Evolutionary conservation across 2,113 vertebrate species (phyloP).

Genomic region (Australoheros scitulus): DNA sequence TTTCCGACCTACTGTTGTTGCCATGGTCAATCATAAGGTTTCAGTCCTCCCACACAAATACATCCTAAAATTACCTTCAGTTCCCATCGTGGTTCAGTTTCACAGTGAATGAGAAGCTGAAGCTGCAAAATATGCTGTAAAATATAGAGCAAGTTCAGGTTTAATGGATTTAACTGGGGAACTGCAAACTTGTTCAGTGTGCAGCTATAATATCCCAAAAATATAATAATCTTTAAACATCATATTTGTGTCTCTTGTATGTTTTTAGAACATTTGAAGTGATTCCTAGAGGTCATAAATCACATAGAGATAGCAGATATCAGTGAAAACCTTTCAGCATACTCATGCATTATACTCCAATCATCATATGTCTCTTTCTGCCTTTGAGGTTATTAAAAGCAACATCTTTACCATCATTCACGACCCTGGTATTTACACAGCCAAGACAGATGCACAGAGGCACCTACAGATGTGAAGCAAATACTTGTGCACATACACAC

Average conservation of each 20-base stretch:
- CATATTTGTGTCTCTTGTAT: neutral
- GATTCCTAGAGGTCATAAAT: neutral
- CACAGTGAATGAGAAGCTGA: neutral
- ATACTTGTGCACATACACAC: slow-evolving; percentile 37
- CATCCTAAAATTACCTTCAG: neutral
- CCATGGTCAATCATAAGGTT: neutral
- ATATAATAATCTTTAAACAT: neutral
- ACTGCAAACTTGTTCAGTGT: too few relatives aligned
- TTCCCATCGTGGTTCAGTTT: neutral
- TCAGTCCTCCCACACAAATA: neutral
- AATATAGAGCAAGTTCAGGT: neutral
- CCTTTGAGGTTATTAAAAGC: slow-evolving; percentile 9
- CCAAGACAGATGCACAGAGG: slow-evolving; percentile 29
- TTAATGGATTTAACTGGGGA: neutral
- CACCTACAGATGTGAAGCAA: slow-evolving; percentile 55
- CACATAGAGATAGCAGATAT: neutral
- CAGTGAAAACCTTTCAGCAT: neutral
- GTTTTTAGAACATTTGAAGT: neutral
- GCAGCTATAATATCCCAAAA: neutral
- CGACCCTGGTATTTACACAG: slow-evolving; percentile 26
- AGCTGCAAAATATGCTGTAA: neutral
- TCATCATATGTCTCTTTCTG: neutral
- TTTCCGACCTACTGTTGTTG: neutral
- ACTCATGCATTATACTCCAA: neutral
- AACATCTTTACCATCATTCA: slow-evolving; percentile 39